These are phyloP conservation scores for Tragulus kanchil DNA, from an alignment of 2,113 vertebrate species.

Conservation along the genomic window DNA sequence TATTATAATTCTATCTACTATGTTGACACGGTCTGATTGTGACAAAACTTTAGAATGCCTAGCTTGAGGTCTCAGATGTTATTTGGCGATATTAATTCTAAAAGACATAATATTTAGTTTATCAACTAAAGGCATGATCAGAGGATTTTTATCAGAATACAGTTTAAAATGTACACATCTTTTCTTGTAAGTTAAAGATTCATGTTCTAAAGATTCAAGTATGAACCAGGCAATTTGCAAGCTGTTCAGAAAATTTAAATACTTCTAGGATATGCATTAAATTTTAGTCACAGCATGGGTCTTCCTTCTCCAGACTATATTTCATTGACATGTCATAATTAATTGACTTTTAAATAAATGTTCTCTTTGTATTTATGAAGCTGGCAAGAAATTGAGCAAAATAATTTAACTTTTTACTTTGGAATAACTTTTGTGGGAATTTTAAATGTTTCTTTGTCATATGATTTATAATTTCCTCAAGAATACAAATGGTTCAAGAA, in stretches of 20 bases:
- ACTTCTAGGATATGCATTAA: neutral
- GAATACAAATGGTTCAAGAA: conserved; percentile 49
- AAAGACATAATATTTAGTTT: conserved; percentile 11
- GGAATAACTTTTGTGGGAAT: conserved; percentile 29
- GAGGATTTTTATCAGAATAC: conserved; percentile 14
- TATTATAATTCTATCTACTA: neutral
- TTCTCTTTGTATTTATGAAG: neutral
- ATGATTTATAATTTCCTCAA: conserved; percentile 5
- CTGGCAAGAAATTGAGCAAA: conserved; percentile 57
- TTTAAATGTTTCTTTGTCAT: neutral
- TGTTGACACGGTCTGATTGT: conserved; percentile 6
- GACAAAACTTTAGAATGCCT: neutral
- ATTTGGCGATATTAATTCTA: conserved; percentile 51
- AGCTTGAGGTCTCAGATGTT: conserved; percentile 7
- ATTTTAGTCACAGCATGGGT: conserved; percentile 14
- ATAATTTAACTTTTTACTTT: conserved; percentile 44
- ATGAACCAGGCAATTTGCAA: neutral
- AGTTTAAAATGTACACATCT: conserved; percentile 46
- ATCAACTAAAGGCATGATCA: neutral
- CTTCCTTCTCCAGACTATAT: conserved; percentile 12
- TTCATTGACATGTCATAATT: neutral
- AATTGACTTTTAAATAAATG: conserved; percentile 42
- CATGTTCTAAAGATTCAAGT: neutral
- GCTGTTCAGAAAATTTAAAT: conserved; percentile 14
- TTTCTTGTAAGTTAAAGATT: conserved; percentile 25